These are phyloP conservation scores for Anas bernieri DNA, from an alignment of 2,797 vertebrate genomes.

Conservation along the genomic window DNA sequence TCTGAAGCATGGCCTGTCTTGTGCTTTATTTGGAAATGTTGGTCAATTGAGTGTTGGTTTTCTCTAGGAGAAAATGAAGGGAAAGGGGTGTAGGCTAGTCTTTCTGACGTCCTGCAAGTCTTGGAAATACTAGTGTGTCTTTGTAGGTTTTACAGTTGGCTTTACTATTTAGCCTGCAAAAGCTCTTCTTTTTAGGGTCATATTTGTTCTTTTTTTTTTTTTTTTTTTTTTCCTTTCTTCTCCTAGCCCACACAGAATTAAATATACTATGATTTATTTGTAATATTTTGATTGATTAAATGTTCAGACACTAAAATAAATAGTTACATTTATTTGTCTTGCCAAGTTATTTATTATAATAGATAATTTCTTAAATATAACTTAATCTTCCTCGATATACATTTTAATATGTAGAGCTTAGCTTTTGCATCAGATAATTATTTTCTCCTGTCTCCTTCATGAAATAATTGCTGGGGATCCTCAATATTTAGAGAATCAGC, in stretches of 20 bases:
- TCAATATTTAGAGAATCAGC: background rate
- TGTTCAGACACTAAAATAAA: background rate
- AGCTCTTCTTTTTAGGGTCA: background rate
- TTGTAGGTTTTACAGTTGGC: background rate
- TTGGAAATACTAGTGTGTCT: background rate
- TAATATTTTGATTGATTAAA: background rate
- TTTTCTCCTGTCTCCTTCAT: background rate
- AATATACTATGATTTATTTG: background rate
- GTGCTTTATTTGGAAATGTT: background rate
- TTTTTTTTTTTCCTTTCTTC: background rate
- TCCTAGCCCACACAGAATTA: background rate
- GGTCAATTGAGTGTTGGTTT: background rate
- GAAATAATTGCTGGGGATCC: background rate
- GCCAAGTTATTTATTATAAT: background rate
- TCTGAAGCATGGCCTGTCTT: background rate
- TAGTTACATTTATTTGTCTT: background rate
- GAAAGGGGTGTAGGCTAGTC: background rate
- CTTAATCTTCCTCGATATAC: background rate
- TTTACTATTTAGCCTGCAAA: background rate
- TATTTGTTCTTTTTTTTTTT: background rate
- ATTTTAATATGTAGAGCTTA: background rate
- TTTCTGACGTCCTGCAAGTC: background rate
- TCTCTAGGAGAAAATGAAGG: background rate
- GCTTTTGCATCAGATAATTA: background rate
- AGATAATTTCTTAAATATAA: background rate